Base-by-base conservation (phyloP, 2,797 vertebrate genomes). In the Antennarius maculatus region DNA sequence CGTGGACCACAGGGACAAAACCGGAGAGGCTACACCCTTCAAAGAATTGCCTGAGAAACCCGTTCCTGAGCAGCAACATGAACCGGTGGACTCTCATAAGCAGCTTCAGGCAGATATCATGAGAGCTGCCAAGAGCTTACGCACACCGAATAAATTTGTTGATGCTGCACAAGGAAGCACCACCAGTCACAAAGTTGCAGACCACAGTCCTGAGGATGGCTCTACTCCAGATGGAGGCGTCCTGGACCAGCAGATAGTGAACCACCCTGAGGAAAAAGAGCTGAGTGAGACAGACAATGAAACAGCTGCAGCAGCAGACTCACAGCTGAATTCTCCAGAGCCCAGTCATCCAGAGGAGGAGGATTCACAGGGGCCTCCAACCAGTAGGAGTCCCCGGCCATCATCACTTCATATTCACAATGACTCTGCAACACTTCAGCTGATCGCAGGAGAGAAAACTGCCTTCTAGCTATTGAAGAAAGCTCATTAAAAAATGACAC, bases 81-180 rank as follows among this genome's bases (percentile, higher is more conserved):
- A 95, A 53, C 82, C 87, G 0, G 77, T 92, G 14, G 94, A 95
- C 16, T 90, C 93, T 10, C 84, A 93, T 67, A 91, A 76, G 76
- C 95, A 96, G 88, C 93, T 99, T 13, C 96, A 97, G 82, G 94
- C 92, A 0, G 97, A 97, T 84, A 98, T 98, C 71, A 91, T 95
- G 27, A 94, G 92, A 0, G 96, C 94, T 0, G 94, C 94, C 55
- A 96, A 94, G 86, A 96, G 91, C 76, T 94, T 98, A 69, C 94
- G 93, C 75, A 93, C 95, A 0, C 94, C 95, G 0, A 64, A 47
- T 69, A 95, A 94, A 78, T 29, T 69, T 2, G 56, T 48, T 4
- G 84, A 86, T 0, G 90, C 90, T 14, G 84, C 89, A 2, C 89
- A 84, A 16, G 80, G 71, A 51, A 68, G 34, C 3, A 80, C 84